These are phyloP conservation scores for Portevinia maculata DNA, from an alignment of 2,888 invertebrate genomes.

Conservation along the genomic window DNA sequence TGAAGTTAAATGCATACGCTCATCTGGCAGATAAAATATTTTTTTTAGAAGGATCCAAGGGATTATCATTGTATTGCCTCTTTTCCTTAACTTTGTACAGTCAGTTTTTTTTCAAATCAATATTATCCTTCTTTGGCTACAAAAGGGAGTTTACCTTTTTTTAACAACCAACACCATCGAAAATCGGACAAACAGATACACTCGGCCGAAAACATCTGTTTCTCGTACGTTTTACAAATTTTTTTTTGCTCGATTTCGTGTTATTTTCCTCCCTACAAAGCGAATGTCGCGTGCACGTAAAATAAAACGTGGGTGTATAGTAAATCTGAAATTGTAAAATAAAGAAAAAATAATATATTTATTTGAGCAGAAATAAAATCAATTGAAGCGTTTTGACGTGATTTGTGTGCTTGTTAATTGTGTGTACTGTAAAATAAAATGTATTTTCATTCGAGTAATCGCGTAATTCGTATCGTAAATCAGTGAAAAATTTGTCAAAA, in stretches of 20 bases:
- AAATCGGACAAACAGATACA: conserved; percentile 37
- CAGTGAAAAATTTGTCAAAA: conserved; percentile 43
- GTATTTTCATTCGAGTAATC: conserved; percentile 6
- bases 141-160: conserved; percentile 21
- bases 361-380: conserved; percentile 50
- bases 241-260: conserved; percentile 29
- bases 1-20: conserved; percentile 60
- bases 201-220: conserved; percentile 66
- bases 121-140: conserved; percentile 9
- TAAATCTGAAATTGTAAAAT: conserved; percentile 47
- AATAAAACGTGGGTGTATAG: conserved; percentile 51
- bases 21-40: conserved; percentile 18
- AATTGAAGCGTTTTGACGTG: conserved; percentile 46
- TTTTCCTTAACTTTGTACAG: not conserved
- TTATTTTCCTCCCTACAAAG: conserved; percentile 68
- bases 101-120: conserved; percentile 28
- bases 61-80: conserved; percentile 10
- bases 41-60: not conserved
- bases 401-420: conserved; percentile 41
- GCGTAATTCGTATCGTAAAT: conserved; percentile 1
- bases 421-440: conserved; percentile 38
- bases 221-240: conserved; percentile 42
- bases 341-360: conserved; percentile 13
- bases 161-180: not conserved
- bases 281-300: conserved; percentile 55